Evolutionary conservation across 2,888 invertebrate genomes (phyloP).

Genomic region (Tetropium fuscum): DNA sequence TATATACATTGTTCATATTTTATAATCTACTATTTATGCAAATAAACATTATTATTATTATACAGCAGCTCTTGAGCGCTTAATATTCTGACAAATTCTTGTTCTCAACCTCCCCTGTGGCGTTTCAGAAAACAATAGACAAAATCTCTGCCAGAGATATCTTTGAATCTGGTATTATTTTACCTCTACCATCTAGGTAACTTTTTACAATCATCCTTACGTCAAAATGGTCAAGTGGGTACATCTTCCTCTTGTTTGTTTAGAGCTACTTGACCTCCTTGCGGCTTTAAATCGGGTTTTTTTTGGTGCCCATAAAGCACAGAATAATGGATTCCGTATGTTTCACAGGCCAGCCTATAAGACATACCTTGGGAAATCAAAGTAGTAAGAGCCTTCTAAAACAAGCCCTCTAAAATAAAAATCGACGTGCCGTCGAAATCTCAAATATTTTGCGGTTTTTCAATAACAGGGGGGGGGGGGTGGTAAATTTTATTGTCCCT

Average conservation of each 20-base stretch:
- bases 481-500: too few relatives aligned
- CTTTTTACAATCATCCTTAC: conserved; percentile 19
- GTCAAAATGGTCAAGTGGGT: conserved; percentile 18
- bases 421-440: too few relatives aligned
- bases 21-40: too few relatives aligned
- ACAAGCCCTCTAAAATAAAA: too few relatives aligned
- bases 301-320: conserved; percentile 1
- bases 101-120: conserved; percentile 1
- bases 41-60: too few relatives aligned
- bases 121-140: not conserved
- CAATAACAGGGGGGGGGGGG: too few relatives aligned
- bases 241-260: conserved; percentile 14
- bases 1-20: too few relatives aligned
- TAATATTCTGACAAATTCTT: conserved; percentile 17
- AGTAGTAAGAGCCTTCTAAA: not conserved
- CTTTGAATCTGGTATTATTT: not conserved
- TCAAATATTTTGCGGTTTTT: too few relatives aligned
- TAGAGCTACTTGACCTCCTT: conserved; percentile 20
- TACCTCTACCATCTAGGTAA: not conserved
- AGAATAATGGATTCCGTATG: not conserved
- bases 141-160: not conserved
- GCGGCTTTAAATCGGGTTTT: conserved; percentile 22
- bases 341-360: not conserved
- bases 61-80: conserved; percentile 13
- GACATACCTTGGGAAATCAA: not conserved